phyloP scores from a whole-genome alignment of 2,888 invertebrate species.

The Euphydryas editha region DNA sequence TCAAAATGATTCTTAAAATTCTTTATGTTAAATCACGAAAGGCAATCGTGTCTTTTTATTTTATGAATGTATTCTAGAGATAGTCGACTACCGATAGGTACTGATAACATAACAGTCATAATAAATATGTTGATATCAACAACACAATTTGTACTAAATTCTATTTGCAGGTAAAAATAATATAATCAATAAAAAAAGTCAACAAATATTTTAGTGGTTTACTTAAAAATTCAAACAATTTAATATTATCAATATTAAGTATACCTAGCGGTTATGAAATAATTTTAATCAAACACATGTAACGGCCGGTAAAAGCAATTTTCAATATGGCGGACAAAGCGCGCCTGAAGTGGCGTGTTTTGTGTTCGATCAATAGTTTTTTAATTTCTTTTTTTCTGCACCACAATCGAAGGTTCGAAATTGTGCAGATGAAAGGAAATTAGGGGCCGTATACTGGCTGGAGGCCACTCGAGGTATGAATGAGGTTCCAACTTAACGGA shows the following conservation, averaged over 20 bases:
- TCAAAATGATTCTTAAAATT: too few relatives aligned
- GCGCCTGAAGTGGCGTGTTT: constrained; percentile 73
- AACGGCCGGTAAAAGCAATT: constrained; percentile 69
- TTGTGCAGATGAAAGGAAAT: constrained; percentile 77
- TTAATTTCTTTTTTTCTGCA: constrained; percentile 68
- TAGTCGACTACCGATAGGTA: neutral
- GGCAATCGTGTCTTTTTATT: too few relatives aligned
- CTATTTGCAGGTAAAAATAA: too few relatives aligned
- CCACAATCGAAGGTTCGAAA: constrained; percentile 74
- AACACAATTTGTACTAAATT: too few relatives aligned
- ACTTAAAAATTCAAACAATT: neutral
- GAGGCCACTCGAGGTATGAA: constrained; percentile 75
- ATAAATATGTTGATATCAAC: too few relatives aligned
- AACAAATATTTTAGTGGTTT: neutral
- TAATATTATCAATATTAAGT: constrained; percentile 3
- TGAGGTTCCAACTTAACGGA: constrained; percentile 72
- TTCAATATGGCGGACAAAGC: constrained; percentile 79
- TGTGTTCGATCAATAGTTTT: constrained; percentile 80
- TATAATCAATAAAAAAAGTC: neutral
- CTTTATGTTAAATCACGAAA: too few relatives aligned
- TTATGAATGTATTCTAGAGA: too few relatives aligned
- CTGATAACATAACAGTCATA: too few relatives aligned
- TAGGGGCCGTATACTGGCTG: constrained; percentile 64
- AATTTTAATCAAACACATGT: constrained; percentile 37
- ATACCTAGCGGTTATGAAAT: constrained; percentile 1